phyloP scores from a whole-genome alignment of 2,797 vertebrate species.

The Acestrorhynchus altus region DNA sequence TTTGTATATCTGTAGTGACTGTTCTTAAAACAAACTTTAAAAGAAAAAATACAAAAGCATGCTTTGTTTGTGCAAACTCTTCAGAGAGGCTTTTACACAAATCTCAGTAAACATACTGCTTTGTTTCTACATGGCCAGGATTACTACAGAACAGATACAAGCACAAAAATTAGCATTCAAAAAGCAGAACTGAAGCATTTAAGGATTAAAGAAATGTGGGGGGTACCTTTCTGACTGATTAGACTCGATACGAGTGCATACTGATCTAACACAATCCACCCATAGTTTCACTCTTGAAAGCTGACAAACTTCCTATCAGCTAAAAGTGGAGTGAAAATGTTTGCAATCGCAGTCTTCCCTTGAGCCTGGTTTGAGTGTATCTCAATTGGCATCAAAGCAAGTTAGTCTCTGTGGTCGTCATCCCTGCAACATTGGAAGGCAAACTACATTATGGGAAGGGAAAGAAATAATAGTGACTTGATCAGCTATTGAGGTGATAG shows the following conservation, averaged over 20 bases:
- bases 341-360: conserved; percentile 19
- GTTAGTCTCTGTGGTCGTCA: conserved; percentile 29
- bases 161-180: conserved; percentile 1
- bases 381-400: conserved; percentile 33
- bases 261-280: background rate
- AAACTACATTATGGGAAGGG: conserved; percentile 50
- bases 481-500: conserved; percentile 68
- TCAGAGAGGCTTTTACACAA: background rate
- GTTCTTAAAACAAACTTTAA: background rate
- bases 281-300: conserved; percentile 1
- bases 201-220: conserved; percentile 2
- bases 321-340: conserved; percentile 18
- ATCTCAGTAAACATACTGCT: background rate
- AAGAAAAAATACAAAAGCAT: background rate
- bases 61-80: background rate
- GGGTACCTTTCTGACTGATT: background rate
- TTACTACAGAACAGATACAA: conserved; percentile 2
- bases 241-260: background rate
- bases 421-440: conserved; percentile 46
- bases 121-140: background rate
- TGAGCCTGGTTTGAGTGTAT: conserved; percentile 31
- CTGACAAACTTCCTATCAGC: conserved; percentile 6
- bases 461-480: conserved; percentile 65
- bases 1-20: background rate
- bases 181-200: background rate